Percentiles rank a stretch among this genome's conserved stretches.
Conservation (phyloP, 2,888 invertebrate species). For the Parnassius orleans region DNA sequence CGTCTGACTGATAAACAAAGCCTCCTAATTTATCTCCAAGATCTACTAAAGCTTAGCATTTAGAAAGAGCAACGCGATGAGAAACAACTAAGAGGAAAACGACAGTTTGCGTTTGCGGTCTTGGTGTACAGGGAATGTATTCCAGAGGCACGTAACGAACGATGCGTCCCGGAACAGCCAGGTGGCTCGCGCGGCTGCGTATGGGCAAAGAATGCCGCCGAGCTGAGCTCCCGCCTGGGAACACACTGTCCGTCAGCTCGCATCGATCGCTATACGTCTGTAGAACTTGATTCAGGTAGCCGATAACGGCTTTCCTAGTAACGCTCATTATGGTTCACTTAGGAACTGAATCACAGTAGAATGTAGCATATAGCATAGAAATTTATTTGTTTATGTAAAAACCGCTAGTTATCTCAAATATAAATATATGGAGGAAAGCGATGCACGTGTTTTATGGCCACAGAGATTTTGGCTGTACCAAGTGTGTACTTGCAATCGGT, state of each 20-base stretch:
- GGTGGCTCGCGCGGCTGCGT: conserved; percentile 58
- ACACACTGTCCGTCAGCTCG: conserved; percentile 42
- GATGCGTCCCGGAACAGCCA: conserved; percentile 69
- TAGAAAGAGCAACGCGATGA: conserved; percentile 43
- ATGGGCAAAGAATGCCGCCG: conserved; percentile 73
- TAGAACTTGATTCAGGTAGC: conserved; percentile 49
- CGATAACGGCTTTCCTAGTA: conserved; percentile 52
- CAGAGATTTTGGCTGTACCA: too few species aligned
- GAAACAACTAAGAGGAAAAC: conserved; percentile 60
- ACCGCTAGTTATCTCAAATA: too few species aligned
- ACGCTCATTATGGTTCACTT: conserved; percentile 29
- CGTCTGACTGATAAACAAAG: not conserved
- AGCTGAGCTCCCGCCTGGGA: conserved; percentile 60
- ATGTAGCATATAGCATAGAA: not conserved
- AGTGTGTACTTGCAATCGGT: too few species aligned
- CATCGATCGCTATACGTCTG: conserved; percentile 47
- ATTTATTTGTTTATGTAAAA: not conserved
- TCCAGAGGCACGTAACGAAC: conserved; percentile 53
- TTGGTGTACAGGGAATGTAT: conserved; percentile 63
- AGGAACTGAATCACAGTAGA: conserved; percentile 20
- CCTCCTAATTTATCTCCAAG: not conserved
- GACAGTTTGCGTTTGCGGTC: conserved; percentile 61
- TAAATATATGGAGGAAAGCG: too few species aligned
- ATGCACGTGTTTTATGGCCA: too few species aligned
- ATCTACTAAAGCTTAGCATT: not conserved